Percentiles rank a stretch among this genome's conserved stretches.
phyloP scores from a whole-genome alignment of 2,113 vertebrate species.

The Anolis sagrei region DNA sequence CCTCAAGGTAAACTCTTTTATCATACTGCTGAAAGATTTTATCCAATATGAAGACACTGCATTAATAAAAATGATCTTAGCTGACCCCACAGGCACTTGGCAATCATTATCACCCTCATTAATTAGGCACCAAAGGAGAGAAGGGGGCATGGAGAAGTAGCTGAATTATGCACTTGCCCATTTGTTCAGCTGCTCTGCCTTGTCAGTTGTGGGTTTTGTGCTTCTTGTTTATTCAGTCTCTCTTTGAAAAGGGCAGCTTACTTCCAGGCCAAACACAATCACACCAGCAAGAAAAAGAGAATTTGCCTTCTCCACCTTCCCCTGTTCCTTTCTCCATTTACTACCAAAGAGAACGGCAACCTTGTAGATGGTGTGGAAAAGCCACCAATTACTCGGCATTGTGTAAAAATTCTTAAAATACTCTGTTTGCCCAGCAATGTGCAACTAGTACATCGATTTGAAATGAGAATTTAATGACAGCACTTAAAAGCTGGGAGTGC shows the following conservation, averaged over 20 bases:
- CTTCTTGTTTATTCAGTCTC: conserved; percentile 60
- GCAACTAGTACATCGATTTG: background rate
- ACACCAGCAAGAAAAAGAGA: conserved; percentile 14
- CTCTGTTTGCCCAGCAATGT: background rate
- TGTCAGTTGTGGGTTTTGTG: conserved; percentile 42
- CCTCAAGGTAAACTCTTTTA: background rate
- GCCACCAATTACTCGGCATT: background rate
- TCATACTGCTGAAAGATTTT: conserved; percentile 21
- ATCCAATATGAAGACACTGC: conserved; percentile 38
- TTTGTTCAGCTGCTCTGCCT: conserved; percentile 64
- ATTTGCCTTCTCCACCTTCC: background rate
- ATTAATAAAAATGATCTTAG: conserved; percentile 21
- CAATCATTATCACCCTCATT: conserved; percentile 28
- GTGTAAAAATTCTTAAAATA: background rate
- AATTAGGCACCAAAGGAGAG: conserved; percentile 58
- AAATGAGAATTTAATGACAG: background rate
- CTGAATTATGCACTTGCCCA: conserved; percentile 55
- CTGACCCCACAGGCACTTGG: conserved; percentile 41
- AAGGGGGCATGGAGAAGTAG: conserved; percentile 14
- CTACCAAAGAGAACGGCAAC: background rate
- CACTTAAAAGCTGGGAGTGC: background rate
- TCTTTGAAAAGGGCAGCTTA: conserved; percentile 38
- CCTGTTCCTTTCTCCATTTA: background rate
- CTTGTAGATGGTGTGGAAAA: background rate
- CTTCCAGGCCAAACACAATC: background rate